Conservation (phyloP, 1,140 invertebrate genomes). For the Parasteatoda tepidariorum region DNA sequence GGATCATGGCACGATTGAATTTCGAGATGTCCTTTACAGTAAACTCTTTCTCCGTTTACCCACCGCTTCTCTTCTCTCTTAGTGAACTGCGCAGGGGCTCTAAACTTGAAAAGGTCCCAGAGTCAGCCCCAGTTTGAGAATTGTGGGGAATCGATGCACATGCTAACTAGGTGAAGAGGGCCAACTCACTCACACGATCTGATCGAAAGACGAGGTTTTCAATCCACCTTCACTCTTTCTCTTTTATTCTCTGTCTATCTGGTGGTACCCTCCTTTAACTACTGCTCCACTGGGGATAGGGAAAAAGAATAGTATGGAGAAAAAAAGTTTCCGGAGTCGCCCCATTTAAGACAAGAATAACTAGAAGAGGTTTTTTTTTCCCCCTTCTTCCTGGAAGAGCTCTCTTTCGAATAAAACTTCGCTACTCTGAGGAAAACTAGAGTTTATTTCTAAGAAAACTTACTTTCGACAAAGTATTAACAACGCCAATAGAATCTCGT, state of each 20-base stretch:
- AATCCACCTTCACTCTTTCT: not conserved
- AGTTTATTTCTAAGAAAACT: too few relatives aligned
- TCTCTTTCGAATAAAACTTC: too few relatives aligned
- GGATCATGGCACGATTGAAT: constrained; percentile 5
- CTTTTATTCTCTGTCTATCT: not conserved
- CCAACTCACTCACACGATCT: constrained; percentile 1
- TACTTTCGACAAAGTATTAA: too few relatives aligned
- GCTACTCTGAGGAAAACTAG: too few relatives aligned
- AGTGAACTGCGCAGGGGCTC: constrained; percentile 42
- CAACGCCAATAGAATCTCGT: too few relatives aligned
- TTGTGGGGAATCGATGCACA: constrained; percentile 52
- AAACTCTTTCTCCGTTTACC: not conserved
- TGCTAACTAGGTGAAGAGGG: constrained; percentile 51
- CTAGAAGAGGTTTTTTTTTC: not conserved
- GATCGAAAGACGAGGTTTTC: constrained; percentile 30
- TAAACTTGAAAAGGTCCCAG: constrained; percentile 35
- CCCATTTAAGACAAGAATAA: not conserved
- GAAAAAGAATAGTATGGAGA: not conserved
- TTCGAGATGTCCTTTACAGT: not conserved
- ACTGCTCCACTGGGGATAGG: not conserved
- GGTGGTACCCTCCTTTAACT: not conserved
- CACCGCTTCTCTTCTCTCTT: not conserved
- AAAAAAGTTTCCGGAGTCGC: not conserved
- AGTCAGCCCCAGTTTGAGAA: not conserved
- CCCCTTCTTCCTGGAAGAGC: not conserved